phyloP scores from a whole-genome alignment of 2,113 vertebrate genomes.

The Psammodynastes pulverulentus region DNA sequence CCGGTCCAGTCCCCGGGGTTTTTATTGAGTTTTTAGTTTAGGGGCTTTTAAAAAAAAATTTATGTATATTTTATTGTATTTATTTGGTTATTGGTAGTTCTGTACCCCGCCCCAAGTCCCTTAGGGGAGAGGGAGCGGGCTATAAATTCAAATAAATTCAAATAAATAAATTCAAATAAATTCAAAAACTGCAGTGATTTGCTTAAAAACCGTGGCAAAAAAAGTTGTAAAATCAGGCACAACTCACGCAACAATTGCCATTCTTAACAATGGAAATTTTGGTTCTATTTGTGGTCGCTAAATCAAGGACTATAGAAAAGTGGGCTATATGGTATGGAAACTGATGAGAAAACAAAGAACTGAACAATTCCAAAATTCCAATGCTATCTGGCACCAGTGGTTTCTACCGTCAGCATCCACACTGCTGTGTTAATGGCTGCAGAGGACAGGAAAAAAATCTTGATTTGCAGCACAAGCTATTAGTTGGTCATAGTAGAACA shows the following conservation, averaged over 20 bases:
- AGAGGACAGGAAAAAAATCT: background rate
- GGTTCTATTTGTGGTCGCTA: background rate
- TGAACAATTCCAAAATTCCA: background rate
- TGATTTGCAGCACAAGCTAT: background rate
- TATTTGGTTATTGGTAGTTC: no score
- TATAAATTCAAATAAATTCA: no score
- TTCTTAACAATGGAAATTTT: background rate
- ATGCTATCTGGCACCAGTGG: background rate
- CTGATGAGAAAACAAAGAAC: background rate
- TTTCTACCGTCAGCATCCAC: background rate
- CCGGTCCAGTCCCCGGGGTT: no score
- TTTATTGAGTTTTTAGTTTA: no score
- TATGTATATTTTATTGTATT: no score
- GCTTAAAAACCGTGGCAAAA: background rate
- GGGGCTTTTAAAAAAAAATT: no score
- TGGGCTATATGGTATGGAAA: background rate
- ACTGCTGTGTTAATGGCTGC: background rate
- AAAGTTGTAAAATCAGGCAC: background rate
- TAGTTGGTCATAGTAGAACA: no score
- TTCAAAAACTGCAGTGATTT: background rate
- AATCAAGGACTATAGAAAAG: background rate
- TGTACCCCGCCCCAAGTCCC: no score
- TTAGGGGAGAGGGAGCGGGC: no score
- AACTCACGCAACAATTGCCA: background rate
- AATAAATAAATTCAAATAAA: no score